These are phyloP conservation scores for Nowickia ferox DNA, from an alignment of 2,888 invertebrate genomes.

Conservation along the genomic window DNA sequence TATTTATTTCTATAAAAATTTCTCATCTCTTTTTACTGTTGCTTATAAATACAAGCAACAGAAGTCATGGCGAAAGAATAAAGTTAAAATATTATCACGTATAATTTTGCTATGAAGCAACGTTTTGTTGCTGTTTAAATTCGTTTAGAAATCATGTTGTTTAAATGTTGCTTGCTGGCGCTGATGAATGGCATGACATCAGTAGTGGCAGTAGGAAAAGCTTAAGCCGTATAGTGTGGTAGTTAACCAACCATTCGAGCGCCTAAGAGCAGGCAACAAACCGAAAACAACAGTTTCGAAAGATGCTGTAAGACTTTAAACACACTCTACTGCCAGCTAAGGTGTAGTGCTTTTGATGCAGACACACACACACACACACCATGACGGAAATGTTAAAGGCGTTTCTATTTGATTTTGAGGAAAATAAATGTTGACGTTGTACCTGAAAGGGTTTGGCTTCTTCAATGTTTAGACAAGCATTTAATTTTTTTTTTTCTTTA, in stretches of 20 bases:
- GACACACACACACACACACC: constrained; percentile 2
- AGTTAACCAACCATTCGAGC: constrained; percentile 61
- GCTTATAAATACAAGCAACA: background rate
- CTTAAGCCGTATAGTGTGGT: constrained; percentile 10
- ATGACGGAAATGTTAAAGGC: constrained; percentile 62
- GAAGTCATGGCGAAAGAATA: constrained; percentile 48
- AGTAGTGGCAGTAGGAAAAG: constrained; percentile 13
- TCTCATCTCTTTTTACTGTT: background rate
- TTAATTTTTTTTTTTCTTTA: background rate
- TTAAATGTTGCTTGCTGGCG: constrained; percentile 69
- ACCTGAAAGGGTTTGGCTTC: background rate
- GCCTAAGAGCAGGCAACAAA: constrained; percentile 61
- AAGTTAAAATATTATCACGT: constrained; percentile 68
- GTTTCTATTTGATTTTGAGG: constrained; percentile 16
- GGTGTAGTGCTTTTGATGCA: constrained; percentile 20
- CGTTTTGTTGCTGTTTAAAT: constrained; percentile 42
- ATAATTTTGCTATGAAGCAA: constrained; percentile 56
- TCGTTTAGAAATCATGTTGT: constrained; percentile 46
- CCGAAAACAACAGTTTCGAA: constrained; percentile 52
- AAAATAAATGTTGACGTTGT: constrained; percentile 32
- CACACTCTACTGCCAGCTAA: constrained; percentile 9
- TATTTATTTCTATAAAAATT: constrained; percentile 55
- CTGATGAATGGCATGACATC: constrained; percentile 69
- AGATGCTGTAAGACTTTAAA: constrained; percentile 21
- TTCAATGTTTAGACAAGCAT: background rate